These are phyloP conservation scores for Salminus brasiliensis DNA, from an alignment of 2,113 vertebrate genomes.

Conservation along the genomic window DNA sequence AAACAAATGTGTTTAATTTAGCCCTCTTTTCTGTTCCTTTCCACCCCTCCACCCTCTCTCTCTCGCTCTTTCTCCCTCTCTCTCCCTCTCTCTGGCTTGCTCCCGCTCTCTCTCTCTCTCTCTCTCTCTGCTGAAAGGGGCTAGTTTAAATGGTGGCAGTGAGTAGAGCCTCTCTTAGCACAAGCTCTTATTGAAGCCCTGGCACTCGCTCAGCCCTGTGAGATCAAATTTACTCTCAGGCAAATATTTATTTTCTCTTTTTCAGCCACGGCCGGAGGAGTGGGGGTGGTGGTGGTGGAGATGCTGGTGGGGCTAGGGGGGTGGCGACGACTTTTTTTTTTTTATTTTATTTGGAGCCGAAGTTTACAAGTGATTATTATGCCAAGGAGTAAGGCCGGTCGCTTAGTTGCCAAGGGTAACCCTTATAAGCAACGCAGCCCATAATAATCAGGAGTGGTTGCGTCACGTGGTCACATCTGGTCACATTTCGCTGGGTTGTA, in stretches of 20 bases:
- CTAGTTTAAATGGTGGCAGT: constrained; percentile 49
- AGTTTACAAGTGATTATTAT: constrained; percentile 63
- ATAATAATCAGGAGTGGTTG: constrained; percentile 59
- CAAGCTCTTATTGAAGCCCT: constrained; percentile 59
- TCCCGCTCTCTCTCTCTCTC: constrained; percentile 14
- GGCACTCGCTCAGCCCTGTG: constrained; percentile 50
- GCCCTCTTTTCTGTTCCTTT: constrained; percentile 67
- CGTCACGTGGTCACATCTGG: constrained; percentile 57
- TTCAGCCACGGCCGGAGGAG: constrained; percentile 49
- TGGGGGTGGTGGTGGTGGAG: constrained; percentile 39
- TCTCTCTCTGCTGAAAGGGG: constrained; percentile 46
- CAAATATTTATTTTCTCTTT: constrained; percentile 74
- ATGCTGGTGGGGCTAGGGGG: neutral
- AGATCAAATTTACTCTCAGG: constrained; percentile 66
- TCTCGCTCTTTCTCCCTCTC: constrained; percentile 36
- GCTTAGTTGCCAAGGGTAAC: constrained; percentile 60
- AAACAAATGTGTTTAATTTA: constrained; percentile 89
- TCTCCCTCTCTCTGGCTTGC: neutral
- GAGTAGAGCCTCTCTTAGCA: constrained; percentile 39
- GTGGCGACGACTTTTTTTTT: constrained; percentile 41
- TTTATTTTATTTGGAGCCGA: constrained; percentile 42
- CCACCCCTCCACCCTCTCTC: constrained; percentile 45
- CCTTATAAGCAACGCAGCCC: constrained; percentile 60
- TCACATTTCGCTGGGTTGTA: constrained; percentile 67
- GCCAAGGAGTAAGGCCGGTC: constrained; percentile 56